Evolutionary conservation across 1,140 invertebrate genomes (phyloP), one percentile per base, ranked within the genome.

Genomic region (Brachionus asplanchnoidis): DNA sequence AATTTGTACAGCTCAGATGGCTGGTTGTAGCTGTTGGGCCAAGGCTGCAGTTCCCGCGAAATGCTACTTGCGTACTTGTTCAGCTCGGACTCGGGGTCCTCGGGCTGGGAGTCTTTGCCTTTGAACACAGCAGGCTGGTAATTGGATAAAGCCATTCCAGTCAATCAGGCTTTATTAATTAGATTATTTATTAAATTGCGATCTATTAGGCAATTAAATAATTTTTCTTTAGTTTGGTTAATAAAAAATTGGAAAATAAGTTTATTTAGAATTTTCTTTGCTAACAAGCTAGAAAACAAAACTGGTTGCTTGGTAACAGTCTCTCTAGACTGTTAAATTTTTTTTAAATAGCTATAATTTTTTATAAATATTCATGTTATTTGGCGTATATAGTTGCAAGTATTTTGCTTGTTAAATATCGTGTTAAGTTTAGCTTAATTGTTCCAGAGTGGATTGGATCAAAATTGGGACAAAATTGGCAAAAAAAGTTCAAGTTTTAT

Each of bases 1-100:
- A 88, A 88, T 88, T 90, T 65, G 44, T 82, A 82, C 32, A 82
- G 65, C 20, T 82, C 79, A 26, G 79, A 82, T 12, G 79, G 79
- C 23, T 44, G 36, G 20, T 65, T 53, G 28, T 44, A 82, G 12
- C 12, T 44, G 1, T 20, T 42, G 11, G 79, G 79, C 79, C 79
- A 82, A 0, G 79, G 79, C 28, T 82, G 79, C 7, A 82, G 11
- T 17, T 82, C 79, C 26, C 53, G 50, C 9, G 79, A 42, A 14
- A 50, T 82, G 44, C 79, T 82, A 65, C 79, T 66, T 32, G 79
- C 8, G 26, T 28, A 82, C 28, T 82, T 68, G 40, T 44, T 36
- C 7, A 68, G 20, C 60, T 82, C 44, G n/a, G 79, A 28, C 26
- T 77, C 73, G 26, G 42, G 14, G 36, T 40, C 53, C 9, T 60